Base-by-base conservation (phyloP, 2,113 vertebrate genomes). In the Gambusia holbrooki region DNA sequence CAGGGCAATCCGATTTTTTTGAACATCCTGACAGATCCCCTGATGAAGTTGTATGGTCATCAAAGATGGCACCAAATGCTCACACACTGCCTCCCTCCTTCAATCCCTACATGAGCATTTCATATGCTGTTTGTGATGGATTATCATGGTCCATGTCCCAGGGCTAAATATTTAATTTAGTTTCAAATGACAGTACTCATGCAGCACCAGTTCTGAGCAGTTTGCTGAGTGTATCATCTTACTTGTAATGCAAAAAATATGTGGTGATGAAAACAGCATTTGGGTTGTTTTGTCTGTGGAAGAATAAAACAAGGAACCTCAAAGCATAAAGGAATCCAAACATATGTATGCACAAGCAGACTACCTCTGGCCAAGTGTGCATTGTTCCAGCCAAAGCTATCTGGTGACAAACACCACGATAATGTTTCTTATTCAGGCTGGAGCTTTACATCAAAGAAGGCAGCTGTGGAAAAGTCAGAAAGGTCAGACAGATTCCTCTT, bases 81-180 rank as follows among this genome's bases (percentile, higher is more conserved):
- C 58, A 67, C 81, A 66, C 70, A 71, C 62, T 71, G 54, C 15
- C 29, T 14, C 25, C 70, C 33, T 54, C 19, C 69, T 27, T 76
- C 10, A 48, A 1, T 63, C 75, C 48, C 64, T 67, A 68, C 64
- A 61, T 58, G 81, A 65, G 60, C 66, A 61, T 83, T 79, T 92
- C 62, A 81, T 71, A 69, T 33, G 29, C 66, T 66, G 71, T 69
- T 75, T 83, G 78, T 69, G 51, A 66, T 73, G 71, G 48, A 65
- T 73, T 73, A 63, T 69, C 72, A 68, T 40, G 73, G 42, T 69
- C 51, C 66, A 63, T 77, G 82, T 86, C 82, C 81, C 81, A 66
- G 62, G 71, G 81, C 82, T 89, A 76, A 89, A 91, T 82, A 67
- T 88, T 91, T 88, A 70, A 79, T 89, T 92, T 88, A 80, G 81